Conservation (phyloP, 2,797 vertebrate genomes). For the Ictinia mississippiensis region DNA sequence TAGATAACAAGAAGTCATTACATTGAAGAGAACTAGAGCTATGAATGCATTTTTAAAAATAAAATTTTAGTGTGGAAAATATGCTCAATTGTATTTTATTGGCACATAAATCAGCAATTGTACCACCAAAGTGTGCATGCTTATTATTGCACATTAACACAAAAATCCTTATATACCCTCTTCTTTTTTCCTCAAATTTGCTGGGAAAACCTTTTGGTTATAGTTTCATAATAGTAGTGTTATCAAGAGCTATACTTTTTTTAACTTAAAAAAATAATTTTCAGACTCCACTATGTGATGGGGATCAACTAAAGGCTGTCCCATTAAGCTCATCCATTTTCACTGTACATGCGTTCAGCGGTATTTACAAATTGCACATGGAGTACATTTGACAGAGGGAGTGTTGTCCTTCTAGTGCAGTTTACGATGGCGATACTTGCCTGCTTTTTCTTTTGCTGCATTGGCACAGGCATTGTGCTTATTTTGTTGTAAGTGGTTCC, state of each 20-base stretch:
- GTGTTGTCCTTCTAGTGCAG: slow-evolving; percentile 82
- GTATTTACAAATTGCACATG: slow-evolving; percentile 67
- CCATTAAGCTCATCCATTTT: slow-evolving; percentile 69
- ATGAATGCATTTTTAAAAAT: slow-evolving; percentile 35
- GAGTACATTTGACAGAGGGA: neutral
- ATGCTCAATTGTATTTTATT: slow-evolving; percentile 69
- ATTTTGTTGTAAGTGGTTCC: slow-evolving; percentile 95
- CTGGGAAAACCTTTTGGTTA: slow-evolving; percentile 65
- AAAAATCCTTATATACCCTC: slow-evolving; percentile 22
- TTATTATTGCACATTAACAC: slow-evolving; percentile 79
- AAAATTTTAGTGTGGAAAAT: slow-evolving; percentile 67
- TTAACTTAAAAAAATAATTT: slow-evolving; percentile 93
- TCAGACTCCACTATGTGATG: slow-evolving; percentile 81
- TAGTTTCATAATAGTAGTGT: slow-evolving; percentile 49
- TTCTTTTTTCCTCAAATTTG: slow-evolving; percentile 33
- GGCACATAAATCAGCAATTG: slow-evolving; percentile 70
- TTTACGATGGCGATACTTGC: slow-evolving; percentile 83
- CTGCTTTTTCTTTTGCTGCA: slow-evolving; percentile 79
- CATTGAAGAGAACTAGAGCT: neutral
- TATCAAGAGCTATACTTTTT: slow-evolving; percentile 69
- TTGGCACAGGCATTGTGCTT: slow-evolving; percentile 90
- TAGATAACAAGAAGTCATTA: slow-evolving; percentile 26
- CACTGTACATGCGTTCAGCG: slow-evolving; percentile 76
- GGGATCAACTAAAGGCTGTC: slow-evolving; percentile 66
- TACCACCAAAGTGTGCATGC: slow-evolving; percentile 80